Evolutionary conservation across 2,888 invertebrate species (phyloP).

Genomic region (Agrochola macilenta): DNA sequence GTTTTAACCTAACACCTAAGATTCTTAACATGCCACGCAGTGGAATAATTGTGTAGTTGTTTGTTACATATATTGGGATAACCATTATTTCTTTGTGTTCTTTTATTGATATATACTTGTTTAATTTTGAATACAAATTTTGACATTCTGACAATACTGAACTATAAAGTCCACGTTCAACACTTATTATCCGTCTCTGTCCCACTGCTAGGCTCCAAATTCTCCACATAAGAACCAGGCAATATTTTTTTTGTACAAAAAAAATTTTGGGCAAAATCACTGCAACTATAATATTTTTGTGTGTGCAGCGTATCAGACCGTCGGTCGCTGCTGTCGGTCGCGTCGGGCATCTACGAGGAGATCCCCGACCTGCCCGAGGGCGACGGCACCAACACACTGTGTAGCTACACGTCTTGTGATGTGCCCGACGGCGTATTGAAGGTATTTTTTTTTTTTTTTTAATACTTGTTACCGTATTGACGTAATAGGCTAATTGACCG

Average conservation of each 20-base stretch:
- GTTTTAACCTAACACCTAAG: background rate
- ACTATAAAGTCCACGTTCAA: background rate
- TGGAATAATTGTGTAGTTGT: background rate
- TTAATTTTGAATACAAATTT: no score
- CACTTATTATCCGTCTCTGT: background rate
- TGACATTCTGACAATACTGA: background rate
- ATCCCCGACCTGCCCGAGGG: constrained; percentile 88
- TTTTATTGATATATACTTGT: background rate
- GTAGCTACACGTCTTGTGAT: constrained; percentile 66
- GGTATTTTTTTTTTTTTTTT: constrained; percentile 22
- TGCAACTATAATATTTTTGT: background rate
- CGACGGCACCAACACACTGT: constrained; percentile 55
- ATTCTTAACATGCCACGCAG: background rate
- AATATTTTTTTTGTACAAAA: no score
- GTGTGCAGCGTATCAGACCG: constrained; percentile 80
- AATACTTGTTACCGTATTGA: no score
- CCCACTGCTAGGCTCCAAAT: background rate
- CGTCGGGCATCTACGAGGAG: constrained; percentile 93
- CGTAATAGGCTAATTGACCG: no score
- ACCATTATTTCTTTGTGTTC: background rate
- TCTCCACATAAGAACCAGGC: background rate
- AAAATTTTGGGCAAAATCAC: no score
- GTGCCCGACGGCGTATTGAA: constrained; percentile 62
- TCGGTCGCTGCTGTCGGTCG: constrained; percentile 91
- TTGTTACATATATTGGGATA: no score